Evolutionary conservation across 2,113 vertebrate genomes (phyloP), one percentile per base, ranked within the genome.

Genomic region (Nematolebias whitei): DNA sequence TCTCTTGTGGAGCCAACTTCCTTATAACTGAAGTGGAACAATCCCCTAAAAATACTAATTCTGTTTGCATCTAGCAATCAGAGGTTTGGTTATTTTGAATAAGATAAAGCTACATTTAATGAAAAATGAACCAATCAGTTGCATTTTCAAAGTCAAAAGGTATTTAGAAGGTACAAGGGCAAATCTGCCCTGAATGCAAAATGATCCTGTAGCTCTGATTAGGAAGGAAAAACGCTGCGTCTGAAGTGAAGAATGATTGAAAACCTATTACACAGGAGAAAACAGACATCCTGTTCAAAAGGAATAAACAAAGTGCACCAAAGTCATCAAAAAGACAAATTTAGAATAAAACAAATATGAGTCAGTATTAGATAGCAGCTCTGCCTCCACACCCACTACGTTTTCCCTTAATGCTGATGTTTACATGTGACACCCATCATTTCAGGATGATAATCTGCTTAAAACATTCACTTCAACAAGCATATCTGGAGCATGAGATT

Each of bases 401-500:
- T 47, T 22, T 45, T n/a, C 23, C 18, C 18, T 1, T 19, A 52
- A 61, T 56, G 26, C 56, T 32, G 23, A 55, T 63, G 50, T 61
- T 43, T 57, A 32, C 38, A 44, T 48, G 32, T 15, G 40, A 72
- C 61, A 76, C 59, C 51, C 58, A 69, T 39, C 39, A 38, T 79
- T 68, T 66, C 32, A 15, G 73, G 51, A 73, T 75, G 52, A 35
- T 80, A 69, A 83, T 80, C 76, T 80, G 0, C 50, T 63, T 66
- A 68, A 74, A 75, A 62, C 54, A 68, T 57, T 47, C 15, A 8
- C 44, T 73, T 69, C 43, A 59, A 72, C 54, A 76, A 62, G 68
- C 68, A 70, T 80, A 79, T 76, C 79, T 79, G 60, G 66, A 78
- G 74, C 71, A 53, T 47, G 11, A 52, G 35, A 84, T 74, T 41